Percentiles rank a stretch among this genome's conserved stretches.
Conservation (phyloP, 2,888 invertebrate species). For the Chalcosyrphus nemorum region DNA sequence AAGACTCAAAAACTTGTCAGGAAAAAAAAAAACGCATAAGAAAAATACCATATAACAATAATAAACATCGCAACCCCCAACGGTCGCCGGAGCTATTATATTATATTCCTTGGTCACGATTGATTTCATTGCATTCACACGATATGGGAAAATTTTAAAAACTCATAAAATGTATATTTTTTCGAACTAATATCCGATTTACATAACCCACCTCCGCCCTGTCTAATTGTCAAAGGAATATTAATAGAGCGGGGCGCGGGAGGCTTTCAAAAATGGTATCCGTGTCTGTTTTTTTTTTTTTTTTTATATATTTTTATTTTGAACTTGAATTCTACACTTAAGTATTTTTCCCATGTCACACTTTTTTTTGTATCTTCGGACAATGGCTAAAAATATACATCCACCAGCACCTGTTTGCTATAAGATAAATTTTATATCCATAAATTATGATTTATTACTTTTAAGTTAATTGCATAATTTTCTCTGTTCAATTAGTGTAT, state of each 20-base stretch:
- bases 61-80: not conserved
- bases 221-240: slow-evolving; percentile 20
- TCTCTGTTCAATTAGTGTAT: too few relatives aligned
- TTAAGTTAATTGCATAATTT: slow-evolving; percentile 32
- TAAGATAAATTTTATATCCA: slow-evolving; percentile 7
- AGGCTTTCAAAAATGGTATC: not conserved
- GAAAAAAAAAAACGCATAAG: slow-evolving; percentile 15
- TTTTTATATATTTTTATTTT: slow-evolving; percentile 35
- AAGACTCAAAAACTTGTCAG: not conserved
- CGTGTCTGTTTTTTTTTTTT: slow-evolving; percentile 1
- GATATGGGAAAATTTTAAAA: slow-evolving; percentile 27
- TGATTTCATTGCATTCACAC: slow-evolving; percentile 22
- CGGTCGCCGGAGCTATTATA: not conserved
- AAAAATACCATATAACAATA: slow-evolving; percentile 1
- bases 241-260: not conserved
- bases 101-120: slow-evolving; percentile 5
- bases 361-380: slow-evolving; percentile 10
- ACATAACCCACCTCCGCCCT: slow-evolving; percentile 33
- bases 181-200: slow-evolving; percentile 18
- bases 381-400: slow-evolving; percentile 14
- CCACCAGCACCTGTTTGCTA: slow-evolving; percentile 44
- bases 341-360: slow-evolving; percentile 42
- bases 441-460: slow-evolving; percentile 26
- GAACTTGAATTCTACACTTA: slow-evolving; percentile 58
- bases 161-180: not conserved